Base-by-base conservation (phyloP, 1,140 invertebrate genomes). In the Nymphalis io region DNA sequence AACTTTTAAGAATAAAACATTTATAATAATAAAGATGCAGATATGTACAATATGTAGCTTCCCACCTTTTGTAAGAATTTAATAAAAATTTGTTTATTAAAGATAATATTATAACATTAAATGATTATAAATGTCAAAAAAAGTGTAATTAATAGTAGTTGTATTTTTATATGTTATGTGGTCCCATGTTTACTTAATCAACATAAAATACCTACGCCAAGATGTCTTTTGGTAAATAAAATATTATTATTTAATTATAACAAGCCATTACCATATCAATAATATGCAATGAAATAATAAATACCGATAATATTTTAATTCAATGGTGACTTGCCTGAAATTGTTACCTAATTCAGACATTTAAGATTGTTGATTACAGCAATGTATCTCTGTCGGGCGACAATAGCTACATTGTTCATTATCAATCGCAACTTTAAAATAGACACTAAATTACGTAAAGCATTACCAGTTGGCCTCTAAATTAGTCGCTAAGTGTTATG, bases 361-460 rank as follows among this genome's bases (percentile, higher is more conserved):
- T 71, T 76, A 75, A 84, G 84, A 85, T 82, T 74, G 76, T 73
- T 76, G 74, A 80, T 81, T 84, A 80, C 79, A 75, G 81, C 80
- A 84, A 82, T 84, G 85, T 86, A 85, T 87, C 88, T 87, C 75
- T 87, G 88, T 88, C 84, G 78, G 39, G 68, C 70, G 60, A 88
- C 85, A 88, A 87, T 87, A 78, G 80, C 80, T 71, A 84, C 83
- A 83, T 85, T 87, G 82, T 87, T 81, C 79, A 60, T 71, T 85
- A 83, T 84, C 85, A 88, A 87, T 87, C 83, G 86, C 78, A 76
- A 82, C 81, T 84, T 84, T 75, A 84, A 86, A 88, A 84, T 85
- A 84, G 85, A 73, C 65, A 85, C 72, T 89, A 87, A 88, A 85
- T 89, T 88, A 85, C 88, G 84, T 88, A 89, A 89, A 88, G 74